phyloP scores from a whole-genome alignment of 2,888 invertebrate genomes.

The Troides oblongomaculatus region DNA sequence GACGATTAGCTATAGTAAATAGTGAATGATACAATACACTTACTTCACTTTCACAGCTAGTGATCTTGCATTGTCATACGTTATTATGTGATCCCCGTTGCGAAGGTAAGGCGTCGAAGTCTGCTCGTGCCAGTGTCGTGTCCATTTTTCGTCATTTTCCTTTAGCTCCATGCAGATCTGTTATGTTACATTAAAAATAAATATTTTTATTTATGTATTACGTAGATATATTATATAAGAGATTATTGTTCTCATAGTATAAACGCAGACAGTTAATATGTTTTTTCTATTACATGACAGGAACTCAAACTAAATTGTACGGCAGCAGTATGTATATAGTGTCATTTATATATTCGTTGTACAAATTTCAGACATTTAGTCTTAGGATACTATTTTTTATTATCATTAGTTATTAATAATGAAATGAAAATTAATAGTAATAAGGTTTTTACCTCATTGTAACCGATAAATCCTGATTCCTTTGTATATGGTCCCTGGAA shows the following conservation, averaged over 20 bases:
- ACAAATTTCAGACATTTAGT: too few species aligned
- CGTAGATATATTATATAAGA: too few species aligned
- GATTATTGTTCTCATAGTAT: too few species aligned
- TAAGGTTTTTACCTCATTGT: slow-evolving; percentile 84
- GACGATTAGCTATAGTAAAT: neutral
- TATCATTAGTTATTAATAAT: too few species aligned
- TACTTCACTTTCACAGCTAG: slow-evolving; percentile 85
- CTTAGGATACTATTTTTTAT: too few species aligned
- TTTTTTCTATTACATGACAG: too few species aligned
- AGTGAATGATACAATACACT: slow-evolving; percentile 34
- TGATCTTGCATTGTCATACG: slow-evolving; percentile 87
- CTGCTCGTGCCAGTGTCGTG: slow-evolving; percentile 83
- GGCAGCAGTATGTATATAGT: too few species aligned
- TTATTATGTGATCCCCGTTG: slow-evolving; percentile 82
- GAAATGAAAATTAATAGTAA: too few species aligned
- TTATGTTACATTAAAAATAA: neutral
- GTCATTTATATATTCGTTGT: too few species aligned
- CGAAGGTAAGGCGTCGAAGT: slow-evolving; percentile 80
- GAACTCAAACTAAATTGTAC: too few species aligned
- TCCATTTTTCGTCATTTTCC: slow-evolving; percentile 82
- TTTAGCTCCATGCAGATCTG: slow-evolving; percentile 82
- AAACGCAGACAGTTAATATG: too few species aligned
- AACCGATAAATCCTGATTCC: slow-evolving; percentile 91
- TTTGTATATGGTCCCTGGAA: slow-evolving; percentile 88
- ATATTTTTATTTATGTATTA: neutral